Conservation (phyloP, 2,797 vertebrate genomes). For the Sarcophilus harrisii region DNA sequence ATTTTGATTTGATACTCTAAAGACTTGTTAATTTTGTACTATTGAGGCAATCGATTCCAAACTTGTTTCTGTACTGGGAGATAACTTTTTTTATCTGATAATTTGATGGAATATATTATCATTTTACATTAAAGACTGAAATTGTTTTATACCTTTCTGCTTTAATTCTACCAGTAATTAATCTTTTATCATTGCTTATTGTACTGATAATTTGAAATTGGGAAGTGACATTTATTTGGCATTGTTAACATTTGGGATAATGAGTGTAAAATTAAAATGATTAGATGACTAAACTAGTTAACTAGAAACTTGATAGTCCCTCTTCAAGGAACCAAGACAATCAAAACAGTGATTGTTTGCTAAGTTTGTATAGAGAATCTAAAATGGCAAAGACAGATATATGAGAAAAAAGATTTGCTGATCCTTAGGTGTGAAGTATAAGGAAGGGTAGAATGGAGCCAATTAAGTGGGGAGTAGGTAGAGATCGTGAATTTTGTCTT, state of each 20-base stretch:
- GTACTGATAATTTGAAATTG: not conserved
- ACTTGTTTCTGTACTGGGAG: not conserved
- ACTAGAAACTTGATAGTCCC: not conserved
- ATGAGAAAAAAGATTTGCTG: not conserved
- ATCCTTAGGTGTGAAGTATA: not conserved
- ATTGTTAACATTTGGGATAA: not conserved
- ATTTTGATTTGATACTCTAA: not conserved
- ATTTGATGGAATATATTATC: not conserved
- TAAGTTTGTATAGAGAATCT: slow-evolving; percentile 17
- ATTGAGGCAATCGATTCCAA: not conserved
- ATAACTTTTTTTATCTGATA: not conserved
- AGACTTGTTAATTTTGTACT: not conserved
- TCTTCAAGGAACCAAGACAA: not conserved
- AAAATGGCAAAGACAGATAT: not conserved
- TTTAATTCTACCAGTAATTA: not conserved
- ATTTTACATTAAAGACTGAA: not conserved
- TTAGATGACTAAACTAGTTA: not conserved
- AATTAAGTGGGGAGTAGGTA: not conserved
- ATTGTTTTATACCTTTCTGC: not conserved
- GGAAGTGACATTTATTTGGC: not conserved
- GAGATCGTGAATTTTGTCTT: not conserved
- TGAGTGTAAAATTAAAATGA: not conserved
- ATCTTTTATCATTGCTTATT: not conserved
- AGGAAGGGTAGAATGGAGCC: not conserved
- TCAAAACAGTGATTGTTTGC: not conserved